These are phyloP conservation scores for Lochmaea capreae DNA, from an alignment of 2,888 invertebrate genomes.

Conservation along the genomic window DNA sequence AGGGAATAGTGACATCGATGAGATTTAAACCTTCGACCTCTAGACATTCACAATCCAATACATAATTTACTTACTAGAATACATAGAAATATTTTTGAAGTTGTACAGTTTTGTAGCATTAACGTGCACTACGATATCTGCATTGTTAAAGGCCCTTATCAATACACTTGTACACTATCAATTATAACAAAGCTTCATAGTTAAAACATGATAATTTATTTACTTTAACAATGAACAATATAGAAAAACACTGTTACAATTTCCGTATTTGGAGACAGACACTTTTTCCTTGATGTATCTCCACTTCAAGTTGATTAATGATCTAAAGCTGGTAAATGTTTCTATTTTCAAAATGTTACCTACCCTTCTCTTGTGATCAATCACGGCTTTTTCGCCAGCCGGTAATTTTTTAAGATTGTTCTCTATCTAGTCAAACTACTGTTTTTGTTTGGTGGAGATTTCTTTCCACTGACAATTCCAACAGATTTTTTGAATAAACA, in stretches of 20 bases:
- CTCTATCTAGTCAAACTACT: background rate
- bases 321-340: constrained; percentile 1
- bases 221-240: background rate
- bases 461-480: too few species aligned
- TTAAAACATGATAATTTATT: background rate
- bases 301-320: constrained; percentile 10
- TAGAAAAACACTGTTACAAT: background rate
- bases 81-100: too few species aligned
- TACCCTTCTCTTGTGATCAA: constrained; percentile 6
- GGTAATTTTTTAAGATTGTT: constrained; percentile 1
- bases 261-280: background rate
- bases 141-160: too few species aligned
- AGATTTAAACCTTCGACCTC: too few species aligned
- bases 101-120: background rate
- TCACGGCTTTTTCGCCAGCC: constrained; percentile 2
- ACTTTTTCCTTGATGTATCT: constrained; percentile 1
- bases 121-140: background rate
- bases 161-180: background rate
- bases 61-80: too few species aligned
- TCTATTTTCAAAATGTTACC: constrained; percentile 13
- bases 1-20: too few species aligned
- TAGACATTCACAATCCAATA: too few species aligned
- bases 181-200: background rate
- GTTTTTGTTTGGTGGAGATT: background rate
- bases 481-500: too few species aligned